A percentile compares a stretch with the other conserved stretches of the same genome.
Evolutionary conservation across 2,113 vertebrate genomes (phyloP).

Genomic region (Ceratotherium simum): DNA sequence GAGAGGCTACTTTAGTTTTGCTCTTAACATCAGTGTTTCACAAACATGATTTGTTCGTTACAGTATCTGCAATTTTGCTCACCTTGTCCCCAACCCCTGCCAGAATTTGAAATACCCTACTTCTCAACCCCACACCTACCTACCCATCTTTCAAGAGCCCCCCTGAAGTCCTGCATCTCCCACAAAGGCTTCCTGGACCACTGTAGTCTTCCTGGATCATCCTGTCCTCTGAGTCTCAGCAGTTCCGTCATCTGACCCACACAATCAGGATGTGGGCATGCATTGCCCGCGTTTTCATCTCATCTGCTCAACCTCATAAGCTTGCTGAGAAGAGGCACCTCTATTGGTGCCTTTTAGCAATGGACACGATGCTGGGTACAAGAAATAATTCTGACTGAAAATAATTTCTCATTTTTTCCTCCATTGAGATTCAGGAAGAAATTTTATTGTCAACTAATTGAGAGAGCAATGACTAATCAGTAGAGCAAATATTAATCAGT

Average conservation of each 20-base stretch:
- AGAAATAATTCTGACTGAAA: background rate
- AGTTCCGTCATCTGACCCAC: background rate
- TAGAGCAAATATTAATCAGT: background rate
- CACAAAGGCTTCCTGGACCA: background rate
- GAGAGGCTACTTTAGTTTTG: background rate
- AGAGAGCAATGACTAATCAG: background rate
- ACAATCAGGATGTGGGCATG: too few relatives aligned
- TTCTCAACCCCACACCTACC: background rate
- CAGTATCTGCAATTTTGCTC: background rate
- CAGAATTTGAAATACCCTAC: background rate
- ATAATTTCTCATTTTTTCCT: background rate
- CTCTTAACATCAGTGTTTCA: background rate
- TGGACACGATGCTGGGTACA: too few relatives aligned
- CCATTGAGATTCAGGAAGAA: background rate
- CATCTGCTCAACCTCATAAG: too few relatives aligned
- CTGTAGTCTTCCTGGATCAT: background rate
- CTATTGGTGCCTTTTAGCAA: background rate
- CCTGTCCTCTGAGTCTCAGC: background rate
- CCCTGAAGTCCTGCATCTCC: background rate
- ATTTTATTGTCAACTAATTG: background rate
- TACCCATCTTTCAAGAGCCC: background rate
- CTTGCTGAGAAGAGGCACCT: background rate
- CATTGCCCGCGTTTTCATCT: background rate
- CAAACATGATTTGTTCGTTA: background rate
- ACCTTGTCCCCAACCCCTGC: background rate